Evolutionary conservation across 2,888 invertebrate genomes (phyloP).

Genomic region (Abrostola triplasia): DNA sequence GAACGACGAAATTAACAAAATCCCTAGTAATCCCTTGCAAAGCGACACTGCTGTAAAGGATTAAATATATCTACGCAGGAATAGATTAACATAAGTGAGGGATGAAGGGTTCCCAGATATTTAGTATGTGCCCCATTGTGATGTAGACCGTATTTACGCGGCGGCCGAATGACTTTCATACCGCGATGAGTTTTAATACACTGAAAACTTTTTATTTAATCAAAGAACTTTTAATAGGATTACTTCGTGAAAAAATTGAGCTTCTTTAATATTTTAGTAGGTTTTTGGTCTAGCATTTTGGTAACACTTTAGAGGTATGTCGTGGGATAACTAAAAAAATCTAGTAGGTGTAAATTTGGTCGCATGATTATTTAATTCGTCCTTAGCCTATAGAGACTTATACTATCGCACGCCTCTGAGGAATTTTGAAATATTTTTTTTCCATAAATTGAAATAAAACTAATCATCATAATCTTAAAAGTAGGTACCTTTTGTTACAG

Average conservation of each 20-base stretch:
- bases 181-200: slow-evolving; percentile 3
- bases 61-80: slow-evolving; percentile 52
- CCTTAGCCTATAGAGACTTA: no score
- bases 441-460: no score
- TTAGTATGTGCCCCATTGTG: slow-evolving; percentile 34
- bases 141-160: slow-evolving; percentile 10
- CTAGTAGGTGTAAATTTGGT: no score
- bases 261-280: background rate
- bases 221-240: slow-evolving; percentile 12
- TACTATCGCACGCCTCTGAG: no score
- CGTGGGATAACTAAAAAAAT: no score
- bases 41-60: slow-evolving; percentile 55
- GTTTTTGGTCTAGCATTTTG: no score
- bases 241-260: background rate
- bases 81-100: slow-evolving; percentile 60
- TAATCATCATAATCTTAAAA: no score
- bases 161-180: slow-evolving; percentile 12
- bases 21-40: slow-evolving; percentile 57
- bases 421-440: no score
- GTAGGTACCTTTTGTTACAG: no score
- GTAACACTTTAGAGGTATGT: no score
- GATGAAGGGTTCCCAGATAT: slow-evolving; percentile 44
- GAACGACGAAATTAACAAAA: slow-evolving; percentile 64
- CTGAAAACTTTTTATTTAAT: slow-evolving; percentile 11
- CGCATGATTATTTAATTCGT: no score